A percentile compares a stretch with the other conserved stretches of the same genome.
These are phyloP conservation scores for Danio jaintianensis DNA, from an alignment of 2,797 vertebrate species.

Conservation along the genomic window DNA sequence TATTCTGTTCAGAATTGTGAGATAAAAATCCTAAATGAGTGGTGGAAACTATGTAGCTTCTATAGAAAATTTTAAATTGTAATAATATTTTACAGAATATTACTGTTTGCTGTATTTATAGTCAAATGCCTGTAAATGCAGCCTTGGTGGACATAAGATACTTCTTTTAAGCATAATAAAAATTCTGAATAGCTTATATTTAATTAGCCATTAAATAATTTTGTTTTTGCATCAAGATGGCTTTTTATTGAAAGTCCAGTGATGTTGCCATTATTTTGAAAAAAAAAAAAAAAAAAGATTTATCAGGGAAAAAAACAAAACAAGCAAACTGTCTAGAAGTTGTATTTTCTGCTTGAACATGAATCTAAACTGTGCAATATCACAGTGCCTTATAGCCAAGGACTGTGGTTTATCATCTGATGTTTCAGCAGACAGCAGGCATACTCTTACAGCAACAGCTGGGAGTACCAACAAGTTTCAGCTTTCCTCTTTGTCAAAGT, in stretches of 20 bases:
- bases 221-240: constrained; percentile 4
- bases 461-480: constrained; percentile 29
- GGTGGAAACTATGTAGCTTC: too few relatives aligned
- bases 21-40: too few relatives aligned
- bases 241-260: neutral
- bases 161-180: neutral
- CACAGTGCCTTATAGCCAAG: constrained; percentile 66
- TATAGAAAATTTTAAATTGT: neutral
- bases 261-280: neutral
- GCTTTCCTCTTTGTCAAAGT: constrained; percentile 29
- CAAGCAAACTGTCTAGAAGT: constrained; percentile 3
- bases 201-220: neutral
- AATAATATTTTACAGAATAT: neutral
- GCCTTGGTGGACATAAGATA: neutral
- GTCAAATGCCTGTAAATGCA: neutral
- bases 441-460: constrained; percentile 50
- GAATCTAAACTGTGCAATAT: constrained; percentile 37
- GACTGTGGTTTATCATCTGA: constrained; percentile 74
- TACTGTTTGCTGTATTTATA: neutral
- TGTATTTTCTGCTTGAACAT: neutral
- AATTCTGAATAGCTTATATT: neutral
- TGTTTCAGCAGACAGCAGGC: constrained; percentile 74
- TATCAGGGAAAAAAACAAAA: neutral
- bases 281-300: too few relatives aligned
- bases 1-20: too few relatives aligned